Percentiles rank a stretch among this genome's conserved stretches.
Evolutionary conservation across 2,888 invertebrate genomes (phyloP).

Genomic region (Pecten maximus): DNA sequence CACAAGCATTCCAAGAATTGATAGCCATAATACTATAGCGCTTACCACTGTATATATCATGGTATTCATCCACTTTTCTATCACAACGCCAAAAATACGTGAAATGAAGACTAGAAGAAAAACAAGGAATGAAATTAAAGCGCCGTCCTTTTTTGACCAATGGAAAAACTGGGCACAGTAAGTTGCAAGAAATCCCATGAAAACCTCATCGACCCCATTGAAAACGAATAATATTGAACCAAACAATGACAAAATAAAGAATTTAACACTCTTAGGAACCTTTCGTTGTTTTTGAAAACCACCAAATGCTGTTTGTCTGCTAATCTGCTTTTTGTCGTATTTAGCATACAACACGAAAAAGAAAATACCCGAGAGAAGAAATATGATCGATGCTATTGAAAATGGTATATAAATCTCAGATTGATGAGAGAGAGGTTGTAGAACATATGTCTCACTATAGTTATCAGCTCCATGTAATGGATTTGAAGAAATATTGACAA

Average conservation of each 20-base stretch:
- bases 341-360: background rate
- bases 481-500: background rate
- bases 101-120: background rate
- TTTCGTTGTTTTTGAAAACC: background rate
- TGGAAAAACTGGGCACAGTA: background rate
- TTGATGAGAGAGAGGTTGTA: background rate
- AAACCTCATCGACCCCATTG: background rate
- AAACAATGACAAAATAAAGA: background rate
- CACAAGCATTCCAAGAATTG: background rate
- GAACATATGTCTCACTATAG: background rate
- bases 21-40: background rate
- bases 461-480: background rate
- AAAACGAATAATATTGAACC: background rate
- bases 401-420: background rate
- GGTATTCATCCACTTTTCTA: conserved; percentile 6
- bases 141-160: conserved; percentile 7
- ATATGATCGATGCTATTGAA: background rate
- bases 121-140: background rate
- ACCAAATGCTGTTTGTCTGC: background rate
- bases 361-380: background rate
- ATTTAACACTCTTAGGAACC: background rate
- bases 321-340: background rate
- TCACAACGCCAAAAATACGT: background rate
- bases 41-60: background rate
- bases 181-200: background rate